These are phyloP conservation scores for Agrilus cyanescens DNA, from an alignment of 2,888 invertebrate genomes.

Conservation along the genomic window DNA sequence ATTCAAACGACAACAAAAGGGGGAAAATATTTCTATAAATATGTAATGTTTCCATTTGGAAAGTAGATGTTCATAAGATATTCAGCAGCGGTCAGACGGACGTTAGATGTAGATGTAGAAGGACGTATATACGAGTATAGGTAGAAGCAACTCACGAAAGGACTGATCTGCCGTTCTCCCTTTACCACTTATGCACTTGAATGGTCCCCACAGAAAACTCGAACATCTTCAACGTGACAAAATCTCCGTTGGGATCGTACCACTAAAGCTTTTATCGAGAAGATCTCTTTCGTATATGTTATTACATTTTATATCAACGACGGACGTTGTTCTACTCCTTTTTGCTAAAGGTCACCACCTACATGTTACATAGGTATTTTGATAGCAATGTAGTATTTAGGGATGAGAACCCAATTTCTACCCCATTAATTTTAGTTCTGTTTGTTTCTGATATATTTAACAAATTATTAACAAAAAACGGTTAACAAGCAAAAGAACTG, in stretches of 20 bases:
- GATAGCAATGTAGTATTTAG: too few species aligned
- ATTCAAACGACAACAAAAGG: conserved; percentile 7
- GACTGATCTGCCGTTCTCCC: conserved; percentile 15
- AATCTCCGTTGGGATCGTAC: conserved; percentile 34
- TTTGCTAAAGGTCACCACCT: too few species aligned
- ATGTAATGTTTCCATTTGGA: conserved; percentile 37
- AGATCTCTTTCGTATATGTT: too few species aligned
- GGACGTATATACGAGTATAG: background rate
- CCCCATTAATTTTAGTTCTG: too few species aligned
- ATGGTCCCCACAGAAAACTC: conserved; percentile 28
- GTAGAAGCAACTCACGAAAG: conserved; percentile 8
- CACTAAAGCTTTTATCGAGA: too few species aligned
- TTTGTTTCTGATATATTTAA: too few species aligned
- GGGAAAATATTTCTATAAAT: conserved; percentile 31
- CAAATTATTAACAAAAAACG: too few species aligned
- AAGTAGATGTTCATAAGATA: conserved; percentile 35
- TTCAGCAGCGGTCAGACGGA: conserved; percentile 33
- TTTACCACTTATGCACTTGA: conserved; percentile 12
- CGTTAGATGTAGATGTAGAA: conserved; percentile 26
- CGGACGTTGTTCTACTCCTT: too few species aligned
- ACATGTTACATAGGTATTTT: too few species aligned
- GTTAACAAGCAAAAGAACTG: too few species aligned
- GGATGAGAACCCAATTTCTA: too few species aligned
- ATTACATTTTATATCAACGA: too few species aligned
- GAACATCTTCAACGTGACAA: conserved; percentile 35